Conservation (phyloP, 2,888 invertebrate genomes). For the Hemicrepidius hirtus region DNA sequence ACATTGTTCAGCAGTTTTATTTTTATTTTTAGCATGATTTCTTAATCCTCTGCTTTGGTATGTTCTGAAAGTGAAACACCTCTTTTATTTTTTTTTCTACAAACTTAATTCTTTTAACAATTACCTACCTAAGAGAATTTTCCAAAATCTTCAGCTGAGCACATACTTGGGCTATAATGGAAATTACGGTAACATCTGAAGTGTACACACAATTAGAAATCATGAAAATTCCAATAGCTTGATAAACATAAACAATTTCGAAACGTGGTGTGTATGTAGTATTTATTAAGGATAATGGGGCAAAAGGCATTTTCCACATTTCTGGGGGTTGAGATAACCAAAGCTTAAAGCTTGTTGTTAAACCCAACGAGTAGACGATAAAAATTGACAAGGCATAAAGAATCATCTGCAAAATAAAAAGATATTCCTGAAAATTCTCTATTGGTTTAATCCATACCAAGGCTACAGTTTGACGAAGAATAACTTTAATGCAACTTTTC, state of each 20-base stretch:
- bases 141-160: constrained; percentile 39
- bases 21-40: not conserved
- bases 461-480: constrained; percentile 14
- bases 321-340: constrained; percentile 26
- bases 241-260: constrained; percentile 35
- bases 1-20: not conserved
- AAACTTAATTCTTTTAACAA: too few species aligned
- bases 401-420: too few species aligned
- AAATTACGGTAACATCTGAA: constrained; percentile 32
- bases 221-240: constrained; percentile 28
- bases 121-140: constrained; percentile 19
- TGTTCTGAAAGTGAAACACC: constrained; percentile 24
- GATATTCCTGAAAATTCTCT: too few species aligned
- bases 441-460: constrained; percentile 2
- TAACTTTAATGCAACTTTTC: constrained; percentile 28
- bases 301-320: constrained; percentile 35
- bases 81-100: too few species aligned
- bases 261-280: constrained; percentile 9
- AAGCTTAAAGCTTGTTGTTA: not conserved
- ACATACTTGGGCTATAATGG: constrained; percentile 34
- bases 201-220: constrained; percentile 30
- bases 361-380: constrained; percentile 9
- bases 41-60: constrained; percentile 5
- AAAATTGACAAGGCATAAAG: constrained; percentile 7
- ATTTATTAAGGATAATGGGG: constrained; percentile 26